Percentiles rank a stretch among this genome's conserved stretches.
Conservation (phyloP, 2,113 vertebrate genomes). For the Macrotis lagotis region DNA sequence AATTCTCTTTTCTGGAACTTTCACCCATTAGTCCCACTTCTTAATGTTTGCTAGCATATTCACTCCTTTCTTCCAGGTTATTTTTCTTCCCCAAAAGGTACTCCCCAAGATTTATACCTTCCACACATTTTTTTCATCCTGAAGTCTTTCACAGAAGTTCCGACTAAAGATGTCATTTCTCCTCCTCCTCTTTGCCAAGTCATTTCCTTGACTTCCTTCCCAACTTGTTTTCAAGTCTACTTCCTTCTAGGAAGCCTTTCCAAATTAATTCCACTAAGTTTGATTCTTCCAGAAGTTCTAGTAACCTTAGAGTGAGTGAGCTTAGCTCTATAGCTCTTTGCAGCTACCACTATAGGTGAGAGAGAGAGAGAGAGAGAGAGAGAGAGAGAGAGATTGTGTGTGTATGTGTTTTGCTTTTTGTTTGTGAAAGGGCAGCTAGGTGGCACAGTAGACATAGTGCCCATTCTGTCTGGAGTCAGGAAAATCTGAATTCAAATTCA, state of each 20-base stretch:
- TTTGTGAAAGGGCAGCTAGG: not conserved
- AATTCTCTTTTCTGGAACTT: not conserved
- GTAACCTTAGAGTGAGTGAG: not conserved
- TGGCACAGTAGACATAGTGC: not conserved
- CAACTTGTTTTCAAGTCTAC: not conserved
- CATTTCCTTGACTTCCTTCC: not conserved
- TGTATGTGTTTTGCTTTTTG: not conserved
- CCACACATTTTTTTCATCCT: not conserved
- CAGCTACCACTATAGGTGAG: too few relatives aligned
- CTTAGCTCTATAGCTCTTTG: not conserved
- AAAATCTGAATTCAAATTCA: too few relatives aligned
- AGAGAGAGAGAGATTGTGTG: too few relatives aligned
- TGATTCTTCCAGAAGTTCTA: not conserved
- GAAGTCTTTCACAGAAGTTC: not conserved
- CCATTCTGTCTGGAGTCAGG: not conserved
- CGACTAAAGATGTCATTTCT: not conserved
- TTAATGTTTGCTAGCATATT: not conserved
- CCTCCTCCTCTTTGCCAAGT: not conserved
- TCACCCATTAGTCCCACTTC: not conserved
- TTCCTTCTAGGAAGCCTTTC: not conserved
- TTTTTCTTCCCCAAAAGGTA: not conserved
- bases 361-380: too few relatives aligned
- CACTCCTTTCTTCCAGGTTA: not conserved
- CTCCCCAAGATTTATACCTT: not conserved
- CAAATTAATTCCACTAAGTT: not conserved